Evolutionary conservation across 92 coral and sea anemone species (phyloP), one percentile per base, ranked within the genome.

Genomic region (Bergia sp.): DNA sequence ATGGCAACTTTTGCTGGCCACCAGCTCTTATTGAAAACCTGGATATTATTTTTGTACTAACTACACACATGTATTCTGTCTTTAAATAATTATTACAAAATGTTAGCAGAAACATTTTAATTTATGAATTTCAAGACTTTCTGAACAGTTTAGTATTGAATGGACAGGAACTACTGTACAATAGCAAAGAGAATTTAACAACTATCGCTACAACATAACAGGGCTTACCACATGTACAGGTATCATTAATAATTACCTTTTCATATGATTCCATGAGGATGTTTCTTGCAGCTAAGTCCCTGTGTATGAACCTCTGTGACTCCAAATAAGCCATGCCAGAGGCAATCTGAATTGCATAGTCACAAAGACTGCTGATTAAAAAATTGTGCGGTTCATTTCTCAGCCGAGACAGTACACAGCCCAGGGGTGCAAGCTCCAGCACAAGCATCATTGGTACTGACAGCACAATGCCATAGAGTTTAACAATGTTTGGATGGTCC

Each of bases 281-380:
- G 75, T 97, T 97, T 45, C 99, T 90, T 1, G 99, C 95, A 7
- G 99, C 99, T 20, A 97, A 79, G 67, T 97, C 99, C 64, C 99
- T 93, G 79, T 96, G 99, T 57, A 96, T 93, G 88, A 92, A 97
- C 80, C 98, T 92, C 85, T 96, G 94, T 9, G 98, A 90, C 91
- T 97, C 98, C 80, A 97, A 93, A 37, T 97, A 97, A 36, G 96
- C 95, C 98, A 97, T 95, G 12, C 99, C 99, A 20, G 98, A 97
- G n/a, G 98, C 96, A 47, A 97, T 93, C 93, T 97, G 99, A 53
- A 97, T 88, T 37, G 93, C 92, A 83, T 91, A 97, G 50, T 95
- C 98, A 91, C 96, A 91, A 38, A 97, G 93, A 45, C 85, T 92
- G 55, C 92, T 86, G 66, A 97, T 89, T 42, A 92, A 64, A 71